phyloP scores from a whole-genome alignment of 2,888 invertebrate species.

The Hofmannophila pseudospretella region DNA sequence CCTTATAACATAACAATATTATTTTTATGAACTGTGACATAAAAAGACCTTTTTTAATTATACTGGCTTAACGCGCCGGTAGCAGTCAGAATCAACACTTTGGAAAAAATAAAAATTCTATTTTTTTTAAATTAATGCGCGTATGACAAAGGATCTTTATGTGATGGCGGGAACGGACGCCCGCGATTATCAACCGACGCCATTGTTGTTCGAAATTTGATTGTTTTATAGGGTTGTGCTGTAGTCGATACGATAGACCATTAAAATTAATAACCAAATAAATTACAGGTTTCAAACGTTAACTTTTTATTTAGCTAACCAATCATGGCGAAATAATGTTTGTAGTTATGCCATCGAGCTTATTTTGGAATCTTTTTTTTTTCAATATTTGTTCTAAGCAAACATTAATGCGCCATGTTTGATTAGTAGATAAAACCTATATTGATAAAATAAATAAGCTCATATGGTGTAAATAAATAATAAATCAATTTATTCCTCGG shows the following conservation, averaged over 20 bases:
- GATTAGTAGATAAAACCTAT: too few species aligned
- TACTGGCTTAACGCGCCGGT: constrained; percentile 53
- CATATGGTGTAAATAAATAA: too few species aligned
- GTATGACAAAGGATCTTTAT: constrained; percentile 61
- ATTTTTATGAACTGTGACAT: constrained; percentile 66
- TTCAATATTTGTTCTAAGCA: too few species aligned
- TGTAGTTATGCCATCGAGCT: too few species aligned
- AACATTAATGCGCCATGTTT: too few species aligned
- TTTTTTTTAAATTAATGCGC: constrained; percentile 9
- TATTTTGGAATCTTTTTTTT: too few species aligned
- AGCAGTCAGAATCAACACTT: constrained; percentile 23
- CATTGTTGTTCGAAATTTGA: constrained; percentile 68
- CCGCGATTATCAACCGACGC: constrained; percentile 64
- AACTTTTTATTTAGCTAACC: too few species aligned
- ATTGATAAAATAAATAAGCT: too few species aligned
- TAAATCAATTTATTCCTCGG: too few species aligned
- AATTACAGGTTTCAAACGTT: background rate
- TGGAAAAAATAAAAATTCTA: constrained; percentile 23
- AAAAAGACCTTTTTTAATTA: constrained; percentile 68
- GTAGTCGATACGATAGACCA: constrained; percentile 21
- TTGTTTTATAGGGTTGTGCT: constrained; percentile 52
- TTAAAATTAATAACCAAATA: constrained; percentile 1
- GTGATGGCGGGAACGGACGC: constrained; percentile 45
- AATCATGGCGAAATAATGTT: too few species aligned
- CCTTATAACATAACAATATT: constrained; percentile 54